phyloP scores from a whole-genome alignment of 2,797 vertebrate genomes.

The Brachymystax lenok region DNA sequence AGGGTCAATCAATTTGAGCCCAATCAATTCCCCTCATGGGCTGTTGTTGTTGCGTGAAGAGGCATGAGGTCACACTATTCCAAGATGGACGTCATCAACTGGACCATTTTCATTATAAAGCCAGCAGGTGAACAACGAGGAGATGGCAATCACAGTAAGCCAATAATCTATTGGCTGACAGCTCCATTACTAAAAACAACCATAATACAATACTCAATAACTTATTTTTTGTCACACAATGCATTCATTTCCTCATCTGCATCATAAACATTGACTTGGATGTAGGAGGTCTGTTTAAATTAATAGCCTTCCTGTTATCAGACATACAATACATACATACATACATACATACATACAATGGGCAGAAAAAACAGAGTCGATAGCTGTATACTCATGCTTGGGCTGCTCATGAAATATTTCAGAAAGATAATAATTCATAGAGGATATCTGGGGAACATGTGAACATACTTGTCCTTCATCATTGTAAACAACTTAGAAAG shows the following conservation, averaged over 20 bases:
- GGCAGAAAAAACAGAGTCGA: neutral
- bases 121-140: constrained; percentile 38
- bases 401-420: neutral
- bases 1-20: neutral
- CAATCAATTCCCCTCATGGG: constrained; percentile 4
- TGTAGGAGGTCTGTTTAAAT: neutral
- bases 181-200: neutral
- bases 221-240: neutral
- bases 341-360: neutral
- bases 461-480: neutral
- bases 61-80: neutral
- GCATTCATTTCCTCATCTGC: neutral
- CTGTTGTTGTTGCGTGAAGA: neutral
- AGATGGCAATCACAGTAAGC: constrained; percentile 50
- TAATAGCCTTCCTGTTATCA: neutral
- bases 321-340: neutral
- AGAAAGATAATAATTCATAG: neutral
- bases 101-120: neutral
- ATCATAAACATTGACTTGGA: constrained; percentile 2
- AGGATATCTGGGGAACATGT: neutral
- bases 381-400: neutral
- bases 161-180: constrained; percentile 18
- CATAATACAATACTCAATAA: neutral
- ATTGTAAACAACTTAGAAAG: neutral
- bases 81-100: neutral